Conservation (phyloP, 2,113 vertebrate genomes). For the Pterocles gutturalis region DNA sequence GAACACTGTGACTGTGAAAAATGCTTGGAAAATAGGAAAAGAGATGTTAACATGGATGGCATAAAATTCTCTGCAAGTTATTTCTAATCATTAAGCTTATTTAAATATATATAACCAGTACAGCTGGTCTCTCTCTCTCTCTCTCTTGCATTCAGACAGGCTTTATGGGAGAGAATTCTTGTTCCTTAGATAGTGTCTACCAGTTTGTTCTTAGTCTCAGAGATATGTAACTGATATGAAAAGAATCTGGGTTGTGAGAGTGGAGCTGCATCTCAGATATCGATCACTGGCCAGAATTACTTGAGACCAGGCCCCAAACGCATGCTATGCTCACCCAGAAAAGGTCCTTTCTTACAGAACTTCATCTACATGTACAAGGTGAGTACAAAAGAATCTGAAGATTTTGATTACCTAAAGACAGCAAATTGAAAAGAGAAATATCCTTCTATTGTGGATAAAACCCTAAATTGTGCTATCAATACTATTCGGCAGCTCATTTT, state of each 20-base stretch:
- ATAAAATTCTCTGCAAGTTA: neutral
- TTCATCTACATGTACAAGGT: neutral
- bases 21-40: neutral
- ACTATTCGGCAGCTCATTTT: neutral
- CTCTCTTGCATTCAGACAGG: neutral
- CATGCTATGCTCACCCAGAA: neutral
- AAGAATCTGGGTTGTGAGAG: neutral
- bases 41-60: neutral
- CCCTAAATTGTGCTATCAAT: neutral
- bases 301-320: neutral
- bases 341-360: neutral
- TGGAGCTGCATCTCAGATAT: neutral
- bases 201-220: neutral
- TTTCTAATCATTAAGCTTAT: neutral
- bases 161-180: neutral
- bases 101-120: neutral
- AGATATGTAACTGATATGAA: neutral
- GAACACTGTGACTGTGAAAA: neutral
- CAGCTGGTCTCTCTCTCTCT: neutral
- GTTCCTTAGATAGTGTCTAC: neutral
- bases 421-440: conserved; percentile 1
- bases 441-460: neutral
- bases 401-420: neutral
- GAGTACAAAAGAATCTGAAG: neutral
- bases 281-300: neutral